Conservation (phyloP, 2,888 invertebrate species). For the Chouioia cunea region DNA sequence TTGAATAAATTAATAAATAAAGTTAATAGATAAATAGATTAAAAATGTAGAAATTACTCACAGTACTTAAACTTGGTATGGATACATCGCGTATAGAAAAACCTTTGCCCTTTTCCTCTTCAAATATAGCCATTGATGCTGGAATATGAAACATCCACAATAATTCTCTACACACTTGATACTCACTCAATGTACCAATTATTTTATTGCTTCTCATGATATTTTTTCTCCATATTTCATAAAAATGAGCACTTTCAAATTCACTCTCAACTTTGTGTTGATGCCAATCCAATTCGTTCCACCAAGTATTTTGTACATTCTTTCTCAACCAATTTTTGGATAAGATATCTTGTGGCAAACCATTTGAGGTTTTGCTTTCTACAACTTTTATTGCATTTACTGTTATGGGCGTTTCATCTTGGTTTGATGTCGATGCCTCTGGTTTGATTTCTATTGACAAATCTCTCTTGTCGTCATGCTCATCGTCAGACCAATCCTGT, state of each 20-base stretch:
- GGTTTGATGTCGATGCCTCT: constrained; percentile 23
- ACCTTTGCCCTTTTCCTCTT: constrained; percentile 49
- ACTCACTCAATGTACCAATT: constrained; percentile 61
- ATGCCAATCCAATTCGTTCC: constrained; percentile 65
- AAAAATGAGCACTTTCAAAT: constrained; percentile 66
- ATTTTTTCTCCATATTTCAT: constrained; percentile 64
- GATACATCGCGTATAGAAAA: constrained; percentile 59
- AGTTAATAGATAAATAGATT: too few relatives aligned
- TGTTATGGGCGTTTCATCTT: constrained; percentile 52
- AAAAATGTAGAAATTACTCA: constrained; percentile 48
- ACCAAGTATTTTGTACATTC: constrained; percentile 68
- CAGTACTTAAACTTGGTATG: constrained; percentile 63
- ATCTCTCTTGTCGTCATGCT: constrained; percentile 46
- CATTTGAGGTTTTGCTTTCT: constrained; percentile 50
- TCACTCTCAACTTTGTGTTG: constrained; percentile 59
- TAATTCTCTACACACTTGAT: constrained; percentile 62
- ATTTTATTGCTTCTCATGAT: constrained; percentile 49
- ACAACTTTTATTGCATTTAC: constrained; percentile 22
- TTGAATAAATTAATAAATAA: too few relatives aligned
- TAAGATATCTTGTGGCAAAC: constrained; percentile 53
- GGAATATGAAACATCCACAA: constrained; percentile 64
- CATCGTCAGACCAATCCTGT: constrained; percentile 63
- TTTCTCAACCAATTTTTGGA: constrained; percentile 61
- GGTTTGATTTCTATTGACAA: constrained; percentile 13
- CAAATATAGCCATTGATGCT: constrained; percentile 59